These are phyloP conservation scores for Prenolepis imparis DNA, from an alignment of 2,888 invertebrate species.

Conservation along the genomic window DNA sequence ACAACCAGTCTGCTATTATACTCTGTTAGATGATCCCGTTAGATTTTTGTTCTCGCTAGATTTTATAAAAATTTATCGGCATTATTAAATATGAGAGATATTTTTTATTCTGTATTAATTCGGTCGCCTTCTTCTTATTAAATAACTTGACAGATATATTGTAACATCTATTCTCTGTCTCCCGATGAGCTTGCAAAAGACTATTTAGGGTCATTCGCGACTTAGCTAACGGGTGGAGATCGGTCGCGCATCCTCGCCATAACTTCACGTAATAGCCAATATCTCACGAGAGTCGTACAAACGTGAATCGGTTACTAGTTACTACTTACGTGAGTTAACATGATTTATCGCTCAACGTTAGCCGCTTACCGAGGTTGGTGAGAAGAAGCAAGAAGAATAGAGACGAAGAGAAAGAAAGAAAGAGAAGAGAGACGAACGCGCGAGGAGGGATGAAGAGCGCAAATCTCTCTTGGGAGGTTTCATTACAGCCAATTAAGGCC, in stretches of 20 bases:
- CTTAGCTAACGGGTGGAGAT: conserved; percentile 67
- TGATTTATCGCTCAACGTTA: conserved; percentile 81
- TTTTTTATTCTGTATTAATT: neutral
- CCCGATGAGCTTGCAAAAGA: conserved; percentile 39
- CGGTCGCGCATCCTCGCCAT: conserved; percentile 73
- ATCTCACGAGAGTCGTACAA: conserved; percentile 84
- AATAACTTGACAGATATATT: neutral
- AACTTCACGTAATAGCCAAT: conserved; percentile 85
- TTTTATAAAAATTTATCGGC: neutral
- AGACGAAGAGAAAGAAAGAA: conserved; percentile 46
- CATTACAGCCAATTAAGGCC: conserved; percentile 82
- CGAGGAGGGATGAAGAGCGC: conserved; percentile 70
- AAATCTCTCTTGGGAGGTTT: conserved; percentile 73
- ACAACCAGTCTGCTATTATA: neutral
- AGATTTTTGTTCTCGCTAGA: neutral
- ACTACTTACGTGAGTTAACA: conserved; percentile 82
- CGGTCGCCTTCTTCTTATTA: neutral
- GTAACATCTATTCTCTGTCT: neutral
- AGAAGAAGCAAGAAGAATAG: conserved; percentile 56
- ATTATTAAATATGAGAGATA: neutral
- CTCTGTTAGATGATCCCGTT: neutral
- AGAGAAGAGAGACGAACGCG: conserved; percentile 54
- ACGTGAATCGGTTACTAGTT: conserved; percentile 85
- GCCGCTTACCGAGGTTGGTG: conserved; percentile 60
- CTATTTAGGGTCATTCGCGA: conserved; percentile 74